Evolutionary conservation across 2,888 invertebrate species (phyloP).

Genomic region (Hydraecia micacea): DNA sequence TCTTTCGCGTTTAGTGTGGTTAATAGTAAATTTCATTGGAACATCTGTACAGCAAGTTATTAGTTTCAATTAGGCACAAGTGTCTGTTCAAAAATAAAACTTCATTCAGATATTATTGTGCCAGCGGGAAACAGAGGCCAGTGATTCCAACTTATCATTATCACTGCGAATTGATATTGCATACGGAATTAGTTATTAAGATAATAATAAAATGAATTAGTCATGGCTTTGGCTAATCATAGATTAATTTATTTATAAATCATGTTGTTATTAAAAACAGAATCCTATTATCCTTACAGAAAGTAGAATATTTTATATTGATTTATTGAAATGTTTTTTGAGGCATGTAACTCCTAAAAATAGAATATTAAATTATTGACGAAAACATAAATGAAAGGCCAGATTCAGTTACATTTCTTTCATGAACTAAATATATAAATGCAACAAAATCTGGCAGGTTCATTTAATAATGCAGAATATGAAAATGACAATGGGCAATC

Average conservation of each 20-base stretch:
- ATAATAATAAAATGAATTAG: constrained; percentile 43
- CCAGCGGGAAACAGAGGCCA: constrained; percentile 69
- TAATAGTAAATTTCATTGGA: constrained; percentile 63
- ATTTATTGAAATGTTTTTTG: background rate
- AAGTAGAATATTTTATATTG: constrained; percentile 4
- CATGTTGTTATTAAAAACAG: constrained; percentile 5
- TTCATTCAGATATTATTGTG: constrained; percentile 67
- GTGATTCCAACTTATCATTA: constrained; percentile 73
- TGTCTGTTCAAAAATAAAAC: constrained; percentile 79
- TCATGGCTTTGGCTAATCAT: constrained; percentile 30
- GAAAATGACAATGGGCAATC: background rate
- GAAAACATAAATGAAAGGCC: background rate
- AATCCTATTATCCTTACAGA: background rate
- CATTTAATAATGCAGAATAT: background rate
- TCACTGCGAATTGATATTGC: constrained; percentile 70
- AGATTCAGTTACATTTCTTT: constrained; percentile 1
- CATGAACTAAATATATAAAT: background rate
- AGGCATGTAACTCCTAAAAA: background rate
- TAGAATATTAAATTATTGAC: background rate
- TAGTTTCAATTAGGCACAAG: constrained; percentile 83
- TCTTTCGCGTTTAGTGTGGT: constrained; percentile 53
- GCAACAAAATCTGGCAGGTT: background rate
- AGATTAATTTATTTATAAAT: constrained; percentile 19
- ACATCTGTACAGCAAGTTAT: constrained; percentile 73
- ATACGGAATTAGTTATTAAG: constrained; percentile 59